Evolutionary conservation across 2,888 invertebrate species (phyloP).

Genomic region (Lasioglossum calceatum): DNA sequence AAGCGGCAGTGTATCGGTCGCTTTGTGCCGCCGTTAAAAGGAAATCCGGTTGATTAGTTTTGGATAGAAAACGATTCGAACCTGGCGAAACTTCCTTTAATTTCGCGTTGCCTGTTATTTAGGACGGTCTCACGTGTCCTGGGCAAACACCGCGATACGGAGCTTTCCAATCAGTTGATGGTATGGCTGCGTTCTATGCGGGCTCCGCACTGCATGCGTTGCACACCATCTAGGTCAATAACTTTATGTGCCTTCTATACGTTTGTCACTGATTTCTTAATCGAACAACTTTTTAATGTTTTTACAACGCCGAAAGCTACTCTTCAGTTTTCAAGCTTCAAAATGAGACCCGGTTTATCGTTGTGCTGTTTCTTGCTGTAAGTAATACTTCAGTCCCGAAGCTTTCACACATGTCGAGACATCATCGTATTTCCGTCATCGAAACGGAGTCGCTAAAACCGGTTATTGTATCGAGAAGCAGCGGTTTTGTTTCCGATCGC

Average conservation of each 20-base stretch:
- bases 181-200: background rate
- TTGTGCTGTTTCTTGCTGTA: too few species aligned
- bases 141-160: conserved; percentile 19
- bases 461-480: conserved; percentile 19
- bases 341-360: too few species aligned
- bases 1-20: conserved; percentile 22
- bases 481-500: background rate
- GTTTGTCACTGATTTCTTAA: too few species aligned
- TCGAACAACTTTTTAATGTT: too few species aligned
- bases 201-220: background rate
- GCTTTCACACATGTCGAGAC: too few species aligned
- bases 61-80: conserved; percentile 51
- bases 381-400: too few species aligned
- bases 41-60: conserved; percentile 61
- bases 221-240: background rate
- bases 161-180: conserved; percentile 32
- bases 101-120: conserved; percentile 49
- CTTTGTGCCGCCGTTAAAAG: conserved; percentile 50
- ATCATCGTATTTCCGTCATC: too few species aligned
- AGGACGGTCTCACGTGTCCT: conserved; percentile 24
- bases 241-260: background rate
- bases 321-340: too few species aligned
- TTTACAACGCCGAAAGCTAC: too few species aligned
- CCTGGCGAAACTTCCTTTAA: conserved; percentile 45
- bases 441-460: background rate